These are phyloP conservation scores for Papilio gigon DNA, from an alignment of 2,888 invertebrate genomes.

Conservation along the genomic window DNA sequence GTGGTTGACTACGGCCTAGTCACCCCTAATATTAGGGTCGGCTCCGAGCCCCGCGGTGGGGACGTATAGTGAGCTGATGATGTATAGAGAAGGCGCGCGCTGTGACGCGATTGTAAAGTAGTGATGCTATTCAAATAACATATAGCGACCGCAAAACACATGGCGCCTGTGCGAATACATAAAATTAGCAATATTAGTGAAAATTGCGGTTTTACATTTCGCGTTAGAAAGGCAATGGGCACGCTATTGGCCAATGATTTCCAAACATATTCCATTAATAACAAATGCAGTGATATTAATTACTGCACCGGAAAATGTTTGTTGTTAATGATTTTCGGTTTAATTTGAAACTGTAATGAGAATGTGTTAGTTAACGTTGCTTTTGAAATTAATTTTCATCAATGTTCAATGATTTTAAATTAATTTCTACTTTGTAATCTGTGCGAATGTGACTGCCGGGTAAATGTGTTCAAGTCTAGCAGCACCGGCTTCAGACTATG, in stretches of 20 bases:
- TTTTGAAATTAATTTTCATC: neutral
- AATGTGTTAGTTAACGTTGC: neutral
- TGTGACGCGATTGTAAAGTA: neutral
- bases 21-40: too few relatives aligned
- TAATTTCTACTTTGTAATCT: neutral
- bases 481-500: too few relatives aligned
- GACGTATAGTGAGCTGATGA: too few relatives aligned
- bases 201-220: slow-evolving; percentile 2
- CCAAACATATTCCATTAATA: slow-evolving; percentile 11
- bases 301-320: neutral
- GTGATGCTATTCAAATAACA: neutral
- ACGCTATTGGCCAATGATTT: slow-evolving; percentile 4
- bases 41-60: too few relatives aligned
- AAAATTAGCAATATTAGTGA: slow-evolving; percentile 10
- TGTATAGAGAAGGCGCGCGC: too few relatives aligned
- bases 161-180: neutral
- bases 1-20: too few relatives aligned
- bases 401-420: neutral
- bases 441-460: too few relatives aligned
- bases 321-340: neutral
- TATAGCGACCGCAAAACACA: slow-evolving; percentile 10
- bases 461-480: too few relatives aligned
- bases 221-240: slow-evolving; percentile 7
- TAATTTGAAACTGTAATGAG: slow-evolving; percentile 9
- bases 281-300: slow-evolving; percentile 9